Percentiles rank a stretch among this genome's conserved stretches.
phyloP scores from a whole-genome alignment of 2,113 vertebrate species.

The Petroica traversi region DNA sequence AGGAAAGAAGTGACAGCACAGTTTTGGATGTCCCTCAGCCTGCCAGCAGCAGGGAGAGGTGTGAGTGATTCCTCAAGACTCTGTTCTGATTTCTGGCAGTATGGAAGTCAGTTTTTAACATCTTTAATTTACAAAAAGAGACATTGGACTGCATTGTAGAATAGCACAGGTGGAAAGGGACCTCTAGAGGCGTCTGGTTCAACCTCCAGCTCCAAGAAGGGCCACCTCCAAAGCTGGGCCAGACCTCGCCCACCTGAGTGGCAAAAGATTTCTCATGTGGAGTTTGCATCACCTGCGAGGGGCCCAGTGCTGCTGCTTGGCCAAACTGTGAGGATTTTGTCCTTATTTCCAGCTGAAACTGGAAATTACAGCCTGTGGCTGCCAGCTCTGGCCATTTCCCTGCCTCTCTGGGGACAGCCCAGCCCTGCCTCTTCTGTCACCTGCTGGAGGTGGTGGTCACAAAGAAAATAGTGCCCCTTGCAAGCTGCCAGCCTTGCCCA shows the following conservation, averaged over 20 bases:
- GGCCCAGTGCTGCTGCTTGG: neutral
- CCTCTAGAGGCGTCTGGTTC: neutral
- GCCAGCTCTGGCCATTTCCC: neutral
- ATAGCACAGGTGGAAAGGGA: neutral
- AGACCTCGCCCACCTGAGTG: accelerated
- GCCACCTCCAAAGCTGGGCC: neutral
- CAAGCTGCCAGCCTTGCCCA: neutral
- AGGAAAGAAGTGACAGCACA: neutral
- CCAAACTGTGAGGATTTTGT: neutral
- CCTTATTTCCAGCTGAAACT: neutral
- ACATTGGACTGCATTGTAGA: neutral
- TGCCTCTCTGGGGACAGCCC: neutral
- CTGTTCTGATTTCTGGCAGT: neutral
- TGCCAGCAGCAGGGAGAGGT: neutral
- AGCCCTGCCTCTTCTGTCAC: neutral
- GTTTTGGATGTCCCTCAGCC: neutral
- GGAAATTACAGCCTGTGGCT: neutral
- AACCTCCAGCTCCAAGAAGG: neutral
- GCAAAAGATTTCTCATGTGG: neutral
- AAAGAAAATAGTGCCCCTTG: neutral
- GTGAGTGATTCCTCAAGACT: neutral
- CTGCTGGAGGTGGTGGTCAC: neutral
- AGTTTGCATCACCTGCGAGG: neutral
- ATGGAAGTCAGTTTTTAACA: neutral
- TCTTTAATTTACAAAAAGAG: neutral